These are phyloP conservation scores for Rhynchonycteris naso DNA, from an alignment of 2,797 vertebrate genomes.

Conservation along the genomic window DNA sequence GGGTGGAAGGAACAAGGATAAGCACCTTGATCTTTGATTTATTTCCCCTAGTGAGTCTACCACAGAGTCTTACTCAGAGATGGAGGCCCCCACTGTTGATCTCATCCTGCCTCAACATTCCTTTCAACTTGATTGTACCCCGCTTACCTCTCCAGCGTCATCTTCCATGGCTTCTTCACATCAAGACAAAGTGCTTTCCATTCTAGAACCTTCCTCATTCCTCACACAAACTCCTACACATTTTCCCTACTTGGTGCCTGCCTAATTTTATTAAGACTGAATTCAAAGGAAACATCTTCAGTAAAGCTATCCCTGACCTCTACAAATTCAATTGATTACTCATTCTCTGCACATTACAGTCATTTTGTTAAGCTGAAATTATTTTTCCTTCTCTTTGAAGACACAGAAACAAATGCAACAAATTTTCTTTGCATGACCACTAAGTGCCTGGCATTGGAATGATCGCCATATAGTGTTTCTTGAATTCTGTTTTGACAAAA, in stretches of 20 bases:
- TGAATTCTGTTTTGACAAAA: slow-evolving; percentile 12
- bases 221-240: background rate
- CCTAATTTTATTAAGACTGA: background rate
- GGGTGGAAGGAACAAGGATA: background rate
- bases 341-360: background rate
- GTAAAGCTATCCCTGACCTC: background rate
- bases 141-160: background rate
- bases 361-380: slow-evolving; percentile 13
- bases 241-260: background rate
- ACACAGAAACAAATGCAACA: slow-evolving; percentile 9
- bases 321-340: background rate
- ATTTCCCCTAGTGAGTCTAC: background rate
- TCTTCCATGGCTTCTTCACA: background rate
- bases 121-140: background rate
- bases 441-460: background rate
- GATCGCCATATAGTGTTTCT: background rate
- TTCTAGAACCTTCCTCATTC: background rate
- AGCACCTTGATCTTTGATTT: background rate
- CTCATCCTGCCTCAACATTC: background rate
- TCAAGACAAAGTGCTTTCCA: background rate
- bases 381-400: background rate
- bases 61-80: background rate
- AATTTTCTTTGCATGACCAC: background rate
- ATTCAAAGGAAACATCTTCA: background rate
- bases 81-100: background rate